Conservation (phyloP, 2,797 vertebrate species). For the Galagoides demidoff region DNA sequence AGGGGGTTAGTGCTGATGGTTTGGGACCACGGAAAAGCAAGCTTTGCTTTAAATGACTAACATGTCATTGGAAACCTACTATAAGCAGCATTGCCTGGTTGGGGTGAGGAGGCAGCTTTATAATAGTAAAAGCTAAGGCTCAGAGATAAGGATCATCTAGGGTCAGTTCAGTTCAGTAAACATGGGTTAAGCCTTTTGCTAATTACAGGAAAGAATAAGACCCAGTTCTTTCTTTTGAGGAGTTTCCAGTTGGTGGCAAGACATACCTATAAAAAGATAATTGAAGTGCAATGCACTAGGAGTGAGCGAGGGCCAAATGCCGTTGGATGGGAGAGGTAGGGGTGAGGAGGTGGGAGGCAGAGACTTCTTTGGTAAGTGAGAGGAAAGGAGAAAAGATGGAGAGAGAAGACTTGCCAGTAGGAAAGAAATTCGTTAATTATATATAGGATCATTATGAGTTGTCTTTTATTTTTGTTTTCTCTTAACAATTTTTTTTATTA, state of each 20-base stretch:
- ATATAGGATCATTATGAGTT: not conserved
- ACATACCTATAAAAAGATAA: not conserved
- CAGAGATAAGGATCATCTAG: not conserved
- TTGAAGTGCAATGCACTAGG: not conserved
- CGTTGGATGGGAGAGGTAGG: not conserved
- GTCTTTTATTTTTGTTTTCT: not conserved
- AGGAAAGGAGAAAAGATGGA: not conserved
- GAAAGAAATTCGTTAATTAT: not conserved
- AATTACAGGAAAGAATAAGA: not conserved
- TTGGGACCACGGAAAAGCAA: not conserved
- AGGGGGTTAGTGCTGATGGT: not conserved
- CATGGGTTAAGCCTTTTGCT: not conserved
- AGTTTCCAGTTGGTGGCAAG: not conserved
- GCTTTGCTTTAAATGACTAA: not conserved
- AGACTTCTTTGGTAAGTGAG: not conserved
- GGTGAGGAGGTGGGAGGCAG: not conserved
- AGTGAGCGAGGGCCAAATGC: not conserved
- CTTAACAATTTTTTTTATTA: too few species aligned
- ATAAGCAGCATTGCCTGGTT: not conserved
- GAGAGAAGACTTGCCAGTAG: not conserved
- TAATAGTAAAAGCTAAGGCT: not conserved
- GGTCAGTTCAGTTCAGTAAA: not conserved
- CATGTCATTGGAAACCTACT: not conserved
- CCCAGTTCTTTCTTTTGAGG: not conserved
- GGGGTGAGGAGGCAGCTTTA: not conserved